Base-by-base conservation (phyloP, 2,888 invertebrate species). In the Cetonia aurata region DNA sequence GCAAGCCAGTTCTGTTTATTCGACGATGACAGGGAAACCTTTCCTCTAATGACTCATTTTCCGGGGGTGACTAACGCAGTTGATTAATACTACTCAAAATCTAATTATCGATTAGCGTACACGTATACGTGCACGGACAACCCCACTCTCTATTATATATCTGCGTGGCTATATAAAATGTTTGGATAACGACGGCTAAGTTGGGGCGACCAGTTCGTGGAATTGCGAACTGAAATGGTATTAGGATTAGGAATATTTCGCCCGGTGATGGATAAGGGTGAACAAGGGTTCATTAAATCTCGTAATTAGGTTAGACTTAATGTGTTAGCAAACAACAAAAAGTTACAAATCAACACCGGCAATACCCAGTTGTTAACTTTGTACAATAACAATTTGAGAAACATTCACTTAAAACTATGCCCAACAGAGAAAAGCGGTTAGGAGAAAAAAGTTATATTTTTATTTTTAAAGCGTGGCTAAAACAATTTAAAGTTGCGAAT, bases 1-100 rank as follows among this genome's bases (percentile, higher is more conserved):
- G 10, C 56, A 41, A 25, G 25, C 25, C 13, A 60, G 65, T 15
- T 50, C 59, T 67, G 42, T 57, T 13, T 66, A 48, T 56, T 42
- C 37, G 48, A 53, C 56, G 31, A 50, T 66, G 66, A 67, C 66
- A 48, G 71, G 72, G 74, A 72, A 75, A 71, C 72, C 70, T 72
- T 74, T 62, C 59, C 59, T 57, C 4, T 67, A 74, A 71, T 75
- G 75, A 75, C 70, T 75, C 75, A 75, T 71, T 75, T 73, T 68
- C 62, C 41, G 50, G 69, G 57, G 72, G 73, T 75, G 75, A 75
- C 75, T 75, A 75, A 75, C 67, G 72, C 71, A 42, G 41, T 46
- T 71, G 70, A 66, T 74, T 70, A 69, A 56, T 56, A 48, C 56
- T 53, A 46, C 67, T 67, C 62, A 62, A 62, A 62, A 62, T 37